Conservation (phyloP, 2,888 invertebrate genomes). For the Drosophila gaucha region DNA sequence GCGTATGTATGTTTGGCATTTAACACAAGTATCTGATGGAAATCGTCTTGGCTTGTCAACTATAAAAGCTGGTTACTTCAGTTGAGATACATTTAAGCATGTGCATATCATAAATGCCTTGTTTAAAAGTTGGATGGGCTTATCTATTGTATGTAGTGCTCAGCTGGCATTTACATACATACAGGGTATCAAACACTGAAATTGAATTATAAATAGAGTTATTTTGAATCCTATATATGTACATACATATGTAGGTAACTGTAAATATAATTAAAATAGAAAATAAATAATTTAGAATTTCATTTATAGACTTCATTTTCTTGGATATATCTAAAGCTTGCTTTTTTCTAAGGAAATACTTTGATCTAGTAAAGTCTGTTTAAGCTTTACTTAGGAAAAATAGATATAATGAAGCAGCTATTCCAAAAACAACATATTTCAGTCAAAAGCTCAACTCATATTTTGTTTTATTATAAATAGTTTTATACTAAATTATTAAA, state of each 20-base stretch:
- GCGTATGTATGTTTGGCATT: conserved; percentile 5
- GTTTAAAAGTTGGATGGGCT: background rate
- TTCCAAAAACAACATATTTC: too few relatives aligned
- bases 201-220: too few relatives aligned
- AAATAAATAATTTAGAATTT: too few relatives aligned
- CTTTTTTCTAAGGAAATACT: too few relatives aligned
- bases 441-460: conserved; percentile 4
- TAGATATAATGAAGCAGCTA: too few relatives aligned
- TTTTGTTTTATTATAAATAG: conserved; percentile 29
- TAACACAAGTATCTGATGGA: conserved; percentile 12
- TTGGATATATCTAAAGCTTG: too few relatives aligned
- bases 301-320: too few relatives aligned
- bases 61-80: conserved; percentile 20
- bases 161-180: background rate
- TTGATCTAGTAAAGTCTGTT: too few relatives aligned
- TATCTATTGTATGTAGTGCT: background rate
- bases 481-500: conserved; percentile 28
- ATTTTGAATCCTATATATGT: too few relatives aligned
- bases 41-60: conserved; percentile 7
- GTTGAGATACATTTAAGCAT: conserved; percentile 1
- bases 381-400: too few relatives aligned
- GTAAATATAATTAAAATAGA: too few relatives aligned
- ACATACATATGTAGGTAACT: too few relatives aligned
- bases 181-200: background rate
- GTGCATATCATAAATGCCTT: background rate